phyloP scores from a whole-genome alignment of 2,797 vertebrate species.

The Graptemys geographica region DNA sequence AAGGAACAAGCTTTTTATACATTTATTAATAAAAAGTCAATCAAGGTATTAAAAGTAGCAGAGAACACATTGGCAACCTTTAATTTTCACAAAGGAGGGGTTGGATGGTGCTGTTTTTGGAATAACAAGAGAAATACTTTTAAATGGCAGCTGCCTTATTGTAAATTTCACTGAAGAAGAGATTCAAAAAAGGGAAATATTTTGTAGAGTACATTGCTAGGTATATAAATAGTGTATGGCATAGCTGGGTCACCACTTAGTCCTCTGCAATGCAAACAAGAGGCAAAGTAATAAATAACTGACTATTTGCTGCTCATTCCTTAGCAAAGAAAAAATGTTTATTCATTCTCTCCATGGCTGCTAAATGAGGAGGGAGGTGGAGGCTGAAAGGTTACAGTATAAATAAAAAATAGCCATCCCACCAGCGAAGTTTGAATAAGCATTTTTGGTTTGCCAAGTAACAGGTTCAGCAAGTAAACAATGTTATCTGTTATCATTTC shows the following conservation, averaged over 20 bases:
- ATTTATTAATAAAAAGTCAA: neutral
- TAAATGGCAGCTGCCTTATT: neutral
- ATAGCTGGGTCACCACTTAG: neutral
- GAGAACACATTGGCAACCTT: neutral
- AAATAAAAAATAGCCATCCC: neutral
- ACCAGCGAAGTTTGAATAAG: neutral
- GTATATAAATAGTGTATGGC: neutral
- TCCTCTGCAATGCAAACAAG: neutral
- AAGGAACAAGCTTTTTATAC: neutral
- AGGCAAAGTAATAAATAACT: neutral
- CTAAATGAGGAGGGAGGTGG: neutral
- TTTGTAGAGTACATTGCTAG: neutral
- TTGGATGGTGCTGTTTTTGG: neutral
- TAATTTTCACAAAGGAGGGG: neutral
- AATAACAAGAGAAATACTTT: neutral
- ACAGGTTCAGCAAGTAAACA: neutral
- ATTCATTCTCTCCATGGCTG: rapidly evolving
- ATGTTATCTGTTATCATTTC: neutral
- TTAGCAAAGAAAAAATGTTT: neutral
- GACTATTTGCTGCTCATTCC: neutral
- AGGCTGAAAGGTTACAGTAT: neutral
- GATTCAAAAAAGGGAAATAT: neutral
- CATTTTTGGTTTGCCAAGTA: neutral
- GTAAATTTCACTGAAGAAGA: neutral
- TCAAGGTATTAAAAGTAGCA: neutral